Percentiles rank a stretch among this genome's conserved stretches.
phyloP scores from a whole-genome alignment of 1,140 invertebrate species.

The Ooceraea biroi region DNA sequence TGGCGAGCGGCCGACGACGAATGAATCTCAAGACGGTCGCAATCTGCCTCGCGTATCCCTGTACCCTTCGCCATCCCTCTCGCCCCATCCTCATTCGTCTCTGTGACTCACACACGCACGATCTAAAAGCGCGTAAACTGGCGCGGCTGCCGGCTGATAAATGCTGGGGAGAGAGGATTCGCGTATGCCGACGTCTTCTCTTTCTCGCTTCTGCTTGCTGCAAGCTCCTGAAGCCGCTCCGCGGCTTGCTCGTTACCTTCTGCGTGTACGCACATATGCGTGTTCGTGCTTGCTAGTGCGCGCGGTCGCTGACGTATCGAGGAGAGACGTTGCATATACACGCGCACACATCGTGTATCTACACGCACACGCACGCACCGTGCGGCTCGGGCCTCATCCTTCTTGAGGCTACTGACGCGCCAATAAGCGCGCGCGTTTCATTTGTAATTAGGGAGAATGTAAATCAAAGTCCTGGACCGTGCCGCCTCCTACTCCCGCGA shows the following conservation, averaged over 20 bases:
- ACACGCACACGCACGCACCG: neutral
- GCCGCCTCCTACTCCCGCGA: slow-evolving; percentile 56
- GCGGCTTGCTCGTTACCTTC: slow-evolving; percentile 69
- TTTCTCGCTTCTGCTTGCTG: neutral
- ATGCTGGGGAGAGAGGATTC: slow-evolving; percentile 69
- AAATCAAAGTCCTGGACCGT: slow-evolving; percentile 80
- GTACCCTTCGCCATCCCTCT: slow-evolving; percentile 4
- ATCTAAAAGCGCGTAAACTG: slow-evolving; percentile 75
- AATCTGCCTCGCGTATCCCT: slow-evolving; percentile 40
- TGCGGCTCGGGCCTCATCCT: slow-evolving; percentile 68
- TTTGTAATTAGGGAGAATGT: slow-evolving; percentile 84
- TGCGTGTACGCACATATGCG: slow-evolving; percentile 9
- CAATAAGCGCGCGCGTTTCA: slow-evolving; percentile 82
- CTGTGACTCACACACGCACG: slow-evolving; percentile 28
- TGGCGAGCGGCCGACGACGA: slow-evolving; percentile 47
- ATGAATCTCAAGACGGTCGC: slow-evolving; percentile 59
- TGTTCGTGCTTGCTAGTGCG: neutral
- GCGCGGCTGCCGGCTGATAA: slow-evolving; percentile 71
- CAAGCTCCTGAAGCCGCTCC: slow-evolving; percentile 36
- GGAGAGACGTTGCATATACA: neutral
- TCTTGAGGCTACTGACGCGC: slow-evolving; percentile 80
- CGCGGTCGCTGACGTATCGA: neutral
- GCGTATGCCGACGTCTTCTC: slow-evolving; percentile 43
- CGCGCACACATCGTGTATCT: too few species aligned
- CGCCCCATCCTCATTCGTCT: slow-evolving; percentile 33